A percentile compares a stretch with the other conserved stretches of the same genome.
Conservation (phyloP, 2,888 invertebrate species). For the Elysia crispata region DNA sequence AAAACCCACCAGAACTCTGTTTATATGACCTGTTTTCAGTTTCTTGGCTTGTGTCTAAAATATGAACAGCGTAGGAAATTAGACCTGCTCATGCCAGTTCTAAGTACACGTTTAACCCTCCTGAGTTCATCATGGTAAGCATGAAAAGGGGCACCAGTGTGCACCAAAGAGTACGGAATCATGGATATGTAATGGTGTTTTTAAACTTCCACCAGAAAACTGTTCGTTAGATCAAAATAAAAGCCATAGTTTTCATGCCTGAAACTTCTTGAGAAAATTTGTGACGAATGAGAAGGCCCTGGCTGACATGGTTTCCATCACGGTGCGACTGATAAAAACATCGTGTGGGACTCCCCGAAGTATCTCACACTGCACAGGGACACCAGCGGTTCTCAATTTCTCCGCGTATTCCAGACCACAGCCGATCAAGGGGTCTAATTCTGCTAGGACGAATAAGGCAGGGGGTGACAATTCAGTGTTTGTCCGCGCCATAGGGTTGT, state of each 20-base stretch:
- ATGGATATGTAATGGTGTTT: no score
- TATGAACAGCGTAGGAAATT: no score
- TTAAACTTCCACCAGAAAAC: no score
- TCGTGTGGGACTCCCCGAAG: conserved; percentile 38
- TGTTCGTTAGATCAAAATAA: no score
- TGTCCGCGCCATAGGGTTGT: conserved; percentile 39
- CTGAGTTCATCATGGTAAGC: no score
- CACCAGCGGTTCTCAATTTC: conserved; percentile 37
- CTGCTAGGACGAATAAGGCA: conserved; percentile 38
- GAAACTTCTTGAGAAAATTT: conserved; percentile 29
- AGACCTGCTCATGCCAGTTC: no score
- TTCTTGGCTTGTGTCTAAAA: no score
- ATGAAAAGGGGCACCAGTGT: no score
- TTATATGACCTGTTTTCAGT: no score
- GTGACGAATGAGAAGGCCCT: conserved; percentile 10
- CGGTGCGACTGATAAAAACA: background rate
- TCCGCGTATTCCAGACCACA: conserved; percentile 42
- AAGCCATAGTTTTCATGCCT: background rate
- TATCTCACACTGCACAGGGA: conserved; percentile 34
- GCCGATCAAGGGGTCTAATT: conserved; percentile 34
- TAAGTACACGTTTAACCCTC: no score
- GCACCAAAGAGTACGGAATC: no score
- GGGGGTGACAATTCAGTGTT: conserved; percentile 39
- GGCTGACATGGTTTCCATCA: conserved; percentile 21
- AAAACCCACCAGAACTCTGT: no score